phyloP scores from a whole-genome alignment of 1,140 invertebrate genomes.

The Adelges cooleyi region DNA sequence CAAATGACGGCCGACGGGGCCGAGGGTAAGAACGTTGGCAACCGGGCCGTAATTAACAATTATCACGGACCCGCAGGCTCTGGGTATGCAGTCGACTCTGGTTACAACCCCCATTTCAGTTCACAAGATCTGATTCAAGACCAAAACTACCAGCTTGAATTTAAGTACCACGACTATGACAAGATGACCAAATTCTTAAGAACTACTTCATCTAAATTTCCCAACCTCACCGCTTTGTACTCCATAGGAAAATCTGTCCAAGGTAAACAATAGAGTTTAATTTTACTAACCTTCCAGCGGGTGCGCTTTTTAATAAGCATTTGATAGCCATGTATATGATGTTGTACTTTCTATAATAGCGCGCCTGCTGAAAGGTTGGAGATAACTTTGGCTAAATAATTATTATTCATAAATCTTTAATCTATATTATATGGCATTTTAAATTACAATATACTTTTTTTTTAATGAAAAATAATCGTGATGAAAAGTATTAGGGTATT shows the following conservation, averaged over 20 bases:
- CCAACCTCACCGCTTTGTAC: conserved; percentile 75
- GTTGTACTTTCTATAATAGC: too few species aligned
- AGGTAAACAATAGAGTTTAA: conserved; percentile 45
- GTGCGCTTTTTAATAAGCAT: too few species aligned
- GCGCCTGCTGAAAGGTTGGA: too few species aligned
- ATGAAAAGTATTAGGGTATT: too few species aligned
- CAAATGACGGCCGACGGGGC: neutral
- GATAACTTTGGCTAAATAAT: too few species aligned
- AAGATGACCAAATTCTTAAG: conserved; percentile 72
- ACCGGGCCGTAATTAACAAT: neutral
- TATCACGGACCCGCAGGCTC: neutral
- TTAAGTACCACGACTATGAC: conserved; percentile 81
- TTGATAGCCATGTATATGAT: too few species aligned
- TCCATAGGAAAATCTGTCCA: conserved; percentile 87
- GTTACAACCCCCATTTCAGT: neutral
- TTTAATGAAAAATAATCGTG: too few species aligned
- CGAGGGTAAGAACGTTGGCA: conserved; percentile 10
- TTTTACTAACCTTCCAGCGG: too few species aligned
- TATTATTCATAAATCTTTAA: too few species aligned
- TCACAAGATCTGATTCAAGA: conserved; percentile 23
- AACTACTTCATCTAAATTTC: conserved; percentile 62
- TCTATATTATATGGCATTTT: too few species aligned
- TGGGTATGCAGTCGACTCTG: neutral
- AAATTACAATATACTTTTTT: too few species aligned
- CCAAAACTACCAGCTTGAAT: conserved; percentile 45